phyloP scores from a whole-genome alignment of 1,140 invertebrate genomes.

The Pseudomyrmex pallidus region DNA sequence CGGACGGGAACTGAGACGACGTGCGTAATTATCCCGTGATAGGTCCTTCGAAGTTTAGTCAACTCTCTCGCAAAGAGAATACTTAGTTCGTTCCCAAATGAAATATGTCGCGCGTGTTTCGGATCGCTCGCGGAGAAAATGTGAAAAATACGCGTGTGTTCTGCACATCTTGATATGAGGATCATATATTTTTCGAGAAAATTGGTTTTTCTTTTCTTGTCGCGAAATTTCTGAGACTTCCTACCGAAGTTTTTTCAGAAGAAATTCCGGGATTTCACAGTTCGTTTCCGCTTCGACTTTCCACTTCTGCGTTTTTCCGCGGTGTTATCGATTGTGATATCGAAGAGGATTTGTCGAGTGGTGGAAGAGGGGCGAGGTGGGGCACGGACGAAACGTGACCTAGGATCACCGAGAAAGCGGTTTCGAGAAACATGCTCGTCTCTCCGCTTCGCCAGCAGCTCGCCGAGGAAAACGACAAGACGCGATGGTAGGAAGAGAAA shows the following conservation, averaged over 20 bases:
- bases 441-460: conserved; percentile 44
- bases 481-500: conserved; percentile 1
- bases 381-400: conserved; percentile 51
- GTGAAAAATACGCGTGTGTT: neutral
- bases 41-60: conserved; percentile 39
- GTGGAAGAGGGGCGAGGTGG: neutral
- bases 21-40: conserved; percentile 56
- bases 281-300: conserved; percentile 48
- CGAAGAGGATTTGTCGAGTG: neutral
- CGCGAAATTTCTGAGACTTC: neutral
- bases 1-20: conserved; percentile 44
- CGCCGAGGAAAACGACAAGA: conserved; percentile 46
- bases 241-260: conserved; percentile 10
- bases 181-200: neutral
- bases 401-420: conserved; percentile 49
- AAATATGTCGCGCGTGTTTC: conserved; percentile 26
- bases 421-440: conserved; percentile 47
- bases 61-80: neutral
- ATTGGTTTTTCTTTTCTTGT: neutral
- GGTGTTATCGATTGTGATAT: conserved; percentile 34
- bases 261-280: conserved; percentile 10
- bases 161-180: neutral
- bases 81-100: conserved; percentile 31
- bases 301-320: conserved; percentile 23
- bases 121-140: neutral